Conservation (phyloP, 2,797 vertebrate species). For the Sebastes elongatus region DNA sequence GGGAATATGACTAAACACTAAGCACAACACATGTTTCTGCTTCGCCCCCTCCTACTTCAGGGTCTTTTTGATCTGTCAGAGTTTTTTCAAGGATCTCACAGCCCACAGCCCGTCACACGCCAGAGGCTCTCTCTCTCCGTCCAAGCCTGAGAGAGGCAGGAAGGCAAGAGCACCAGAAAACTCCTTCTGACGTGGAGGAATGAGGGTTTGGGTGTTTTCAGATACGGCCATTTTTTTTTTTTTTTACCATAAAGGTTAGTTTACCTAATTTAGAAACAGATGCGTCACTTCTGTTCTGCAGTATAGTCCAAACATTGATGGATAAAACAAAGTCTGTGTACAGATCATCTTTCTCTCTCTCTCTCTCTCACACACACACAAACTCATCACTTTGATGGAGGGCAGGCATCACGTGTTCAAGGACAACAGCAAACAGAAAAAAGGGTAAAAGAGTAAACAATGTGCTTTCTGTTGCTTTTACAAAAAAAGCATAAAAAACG, state of each 20-base stretch:
- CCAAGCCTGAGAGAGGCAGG: not conserved
- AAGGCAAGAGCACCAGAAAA: slow-evolving; percentile 28
- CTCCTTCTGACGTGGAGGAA: slow-evolving; percentile 30
- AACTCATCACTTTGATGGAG: slow-evolving; percentile 28
- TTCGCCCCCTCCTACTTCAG: slow-evolving; percentile 45
- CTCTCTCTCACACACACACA: not conserved
- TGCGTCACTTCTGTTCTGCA: slow-evolving; percentile 1
- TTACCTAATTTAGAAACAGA: slow-evolving; percentile 23
- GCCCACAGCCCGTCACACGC: slow-evolving; percentile 39
- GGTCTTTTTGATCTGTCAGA: slow-evolving; percentile 53
- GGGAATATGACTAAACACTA: slow-evolving; percentile 32
- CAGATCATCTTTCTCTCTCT: not conserved
- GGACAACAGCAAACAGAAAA: slow-evolving; percentile 37
- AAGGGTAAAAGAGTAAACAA: slow-evolving; percentile 34
- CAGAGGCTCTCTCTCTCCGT: not conserved
- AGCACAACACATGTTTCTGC: slow-evolving; percentile 35
- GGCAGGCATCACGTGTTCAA: slow-evolving; percentile 25
- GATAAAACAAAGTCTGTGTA: not conserved
- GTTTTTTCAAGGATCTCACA: slow-evolving; percentile 45
- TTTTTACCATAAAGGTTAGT: slow-evolving; percentile 14
- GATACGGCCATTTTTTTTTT: not conserved
- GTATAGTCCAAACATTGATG: slow-evolving; percentile 2
- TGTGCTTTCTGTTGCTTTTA: not conserved
- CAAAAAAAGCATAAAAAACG: slow-evolving; percentile 20
- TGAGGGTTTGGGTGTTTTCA: slow-evolving; percentile 15